Evolutionary conservation across 2,888 invertebrate genomes (phyloP), one percentile per base, ranked within the genome.

Genomic region (Leptopilina syphax): DNA sequence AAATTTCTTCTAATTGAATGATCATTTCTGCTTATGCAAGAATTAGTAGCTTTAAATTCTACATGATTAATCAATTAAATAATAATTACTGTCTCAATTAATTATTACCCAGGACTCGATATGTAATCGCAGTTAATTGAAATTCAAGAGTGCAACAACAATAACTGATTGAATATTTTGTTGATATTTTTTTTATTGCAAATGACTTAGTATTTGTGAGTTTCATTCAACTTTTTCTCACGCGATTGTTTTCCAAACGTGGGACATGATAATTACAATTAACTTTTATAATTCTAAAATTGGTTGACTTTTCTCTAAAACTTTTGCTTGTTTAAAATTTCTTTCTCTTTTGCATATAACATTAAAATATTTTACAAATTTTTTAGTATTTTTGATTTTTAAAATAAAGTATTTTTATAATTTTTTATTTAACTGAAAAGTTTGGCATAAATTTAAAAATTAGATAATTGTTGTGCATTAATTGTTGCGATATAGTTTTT

Each of bases 31-130:
- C 24, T 73, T 73, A 73, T 34, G 57, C 34, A 57, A 73, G n/a
- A 44, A 73, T 54, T 73, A 57, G 57, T 73, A 73, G 73, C 57
- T 54, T 41, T 73, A 57, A 73, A 73, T n/a, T 34, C n/a, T 73
- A 50, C 12, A 18, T 50, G 47, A 70, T 70, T 70, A 70, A 57
- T 73, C 34, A 73, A 34, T 73, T 57, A 57, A 57, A 73, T 73
- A 34, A 34, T 57, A 57, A 73, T 57, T 13, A 73, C 57, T 73
- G 73, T 73, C 57, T 57, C n/a, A 73, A 73, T 73, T 57, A 57
- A 57, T 73, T 73, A 70, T 70, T 57, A 34, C 54, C 54, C n/a
- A 57, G 34, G 4, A 41, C 18, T 57, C 7, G 34, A 73, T 57
- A 27, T 70, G 50, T 50, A 73, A 10, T 73, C 18, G 24, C 57